Percentiles rank a stretch among this genome's conserved stretches.
phyloP scores from a whole-genome alignment of 1,140 invertebrate genomes.

The Matsumurasca onukii region DNA sequence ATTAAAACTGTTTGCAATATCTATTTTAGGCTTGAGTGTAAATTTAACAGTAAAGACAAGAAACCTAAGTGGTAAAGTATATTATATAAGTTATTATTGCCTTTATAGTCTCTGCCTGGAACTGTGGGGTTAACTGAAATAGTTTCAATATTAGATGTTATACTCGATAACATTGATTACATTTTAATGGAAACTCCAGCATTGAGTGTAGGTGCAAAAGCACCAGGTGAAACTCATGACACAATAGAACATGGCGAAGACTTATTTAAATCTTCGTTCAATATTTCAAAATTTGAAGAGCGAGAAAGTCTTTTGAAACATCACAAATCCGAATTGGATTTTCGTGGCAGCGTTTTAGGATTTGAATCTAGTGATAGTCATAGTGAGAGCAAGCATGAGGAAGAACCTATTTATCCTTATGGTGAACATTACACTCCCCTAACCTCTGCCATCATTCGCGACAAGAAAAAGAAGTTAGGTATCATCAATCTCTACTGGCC shows the following conservation, averaged over 20 bases:
- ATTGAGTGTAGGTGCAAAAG: neutral
- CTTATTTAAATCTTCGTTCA: neutral
- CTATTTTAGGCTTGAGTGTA: no score
- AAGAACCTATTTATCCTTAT: conserved; percentile 20
- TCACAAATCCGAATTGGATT: neutral
- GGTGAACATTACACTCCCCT: conserved; percentile 37
- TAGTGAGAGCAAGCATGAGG: conserved; percentile 10
- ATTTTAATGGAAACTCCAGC: neutral
- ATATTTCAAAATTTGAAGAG: neutral
- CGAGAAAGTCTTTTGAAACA: neutral
- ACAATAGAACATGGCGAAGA: neutral
- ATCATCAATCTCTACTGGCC: conserved; percentile 56
- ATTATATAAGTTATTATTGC: no score
- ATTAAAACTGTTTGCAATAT: no score
- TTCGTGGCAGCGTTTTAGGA: neutral
- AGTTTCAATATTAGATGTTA: no score
- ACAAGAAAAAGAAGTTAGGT: conserved; percentile 51
- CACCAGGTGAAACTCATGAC: neutral
- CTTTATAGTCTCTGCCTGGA: no score
- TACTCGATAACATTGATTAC: no score
- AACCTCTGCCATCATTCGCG: conserved; percentile 47
- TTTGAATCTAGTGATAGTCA: neutral
- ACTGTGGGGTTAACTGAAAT: no score
- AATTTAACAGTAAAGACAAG: no score
- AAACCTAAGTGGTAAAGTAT: no score